These are phyloP conservation scores for Drosophila sp. DNA, from an alignment of 1,140 invertebrate genomes.

Conservation along the genomic window DNA sequence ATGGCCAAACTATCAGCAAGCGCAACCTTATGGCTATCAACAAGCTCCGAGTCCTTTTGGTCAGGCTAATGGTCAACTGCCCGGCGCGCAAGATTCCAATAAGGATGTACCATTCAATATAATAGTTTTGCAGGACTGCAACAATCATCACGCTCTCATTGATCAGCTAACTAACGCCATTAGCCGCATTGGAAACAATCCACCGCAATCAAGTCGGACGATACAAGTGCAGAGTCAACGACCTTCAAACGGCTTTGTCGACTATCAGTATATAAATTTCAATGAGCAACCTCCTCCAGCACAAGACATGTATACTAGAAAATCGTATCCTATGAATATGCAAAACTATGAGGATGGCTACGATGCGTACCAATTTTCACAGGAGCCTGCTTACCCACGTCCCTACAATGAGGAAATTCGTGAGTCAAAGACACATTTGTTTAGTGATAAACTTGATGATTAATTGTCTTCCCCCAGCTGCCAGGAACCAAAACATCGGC, in stretches of 20 bases:
- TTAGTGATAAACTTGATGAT: background rate
- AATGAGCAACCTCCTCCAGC: background rate
- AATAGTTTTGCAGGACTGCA: constrained; percentile 57
- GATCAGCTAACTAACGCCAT: constrained; percentile 47
- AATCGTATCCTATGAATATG: background rate
- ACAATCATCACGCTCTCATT: constrained; percentile 36
- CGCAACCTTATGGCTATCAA: constrained; percentile 6
- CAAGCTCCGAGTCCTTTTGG: background rate
- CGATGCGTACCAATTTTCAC: background rate
- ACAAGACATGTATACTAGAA: background rate
- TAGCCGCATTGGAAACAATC: background rate
- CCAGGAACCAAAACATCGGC: background rate
- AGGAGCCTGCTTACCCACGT: background rate
- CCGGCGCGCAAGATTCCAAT: background rate
- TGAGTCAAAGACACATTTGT: background rate
- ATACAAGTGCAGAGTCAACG: background rate
- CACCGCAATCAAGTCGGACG: background rate
- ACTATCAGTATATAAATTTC: background rate
- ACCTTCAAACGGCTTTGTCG: background rate
- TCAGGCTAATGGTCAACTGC: background rate
- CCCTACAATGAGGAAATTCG: background rate
- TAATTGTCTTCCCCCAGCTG: background rate
- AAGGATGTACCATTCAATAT: constrained; percentile 31
- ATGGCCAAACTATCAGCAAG: background rate
- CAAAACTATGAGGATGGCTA: background rate